Evolutionary conservation across 2,797 vertebrate species (phyloP).

Genomic region (Microtus obscurus): DNA sequence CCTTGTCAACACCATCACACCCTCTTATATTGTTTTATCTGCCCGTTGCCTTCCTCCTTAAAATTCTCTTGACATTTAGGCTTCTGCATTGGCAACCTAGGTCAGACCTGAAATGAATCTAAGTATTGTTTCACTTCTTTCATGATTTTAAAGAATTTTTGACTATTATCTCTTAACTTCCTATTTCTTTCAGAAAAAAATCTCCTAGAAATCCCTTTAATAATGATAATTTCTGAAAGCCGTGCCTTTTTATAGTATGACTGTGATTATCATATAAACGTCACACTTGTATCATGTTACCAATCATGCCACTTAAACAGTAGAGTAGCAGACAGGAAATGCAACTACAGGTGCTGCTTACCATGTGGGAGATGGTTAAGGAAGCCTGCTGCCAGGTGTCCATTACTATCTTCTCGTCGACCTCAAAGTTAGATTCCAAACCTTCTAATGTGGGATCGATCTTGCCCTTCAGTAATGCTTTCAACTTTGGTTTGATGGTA

Average conservation of each 20-base stretch:
- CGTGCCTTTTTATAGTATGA: not conserved
- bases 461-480: conserved; percentile 70
- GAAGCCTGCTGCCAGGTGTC: conserved; percentile 88
- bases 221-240: not conserved
- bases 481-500: conserved; percentile 75
- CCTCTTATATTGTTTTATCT: not conserved
- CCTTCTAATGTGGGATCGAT: conserved; percentile 76
- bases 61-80: not conserved
- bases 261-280: not conserved
- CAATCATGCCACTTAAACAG: not conserved
- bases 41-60: not conserved
- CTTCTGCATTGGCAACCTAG: not conserved
- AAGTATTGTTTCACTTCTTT: not conserved
- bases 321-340: not conserved
- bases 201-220: not conserved
- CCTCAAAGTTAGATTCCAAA: conserved; percentile 20
- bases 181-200: conserved; percentile 28
- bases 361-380: conserved; percentile 89
- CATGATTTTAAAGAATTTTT: not conserved
- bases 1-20: not conserved
- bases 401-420: conserved; percentile 87
- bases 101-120: not conserved
- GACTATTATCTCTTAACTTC: not conserved
- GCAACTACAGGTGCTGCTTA: conserved; percentile 78
- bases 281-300: not conserved